phyloP scores from a whole-genome alignment of 2,113 vertebrate species.

The Takifugu flavidus region DNA sequence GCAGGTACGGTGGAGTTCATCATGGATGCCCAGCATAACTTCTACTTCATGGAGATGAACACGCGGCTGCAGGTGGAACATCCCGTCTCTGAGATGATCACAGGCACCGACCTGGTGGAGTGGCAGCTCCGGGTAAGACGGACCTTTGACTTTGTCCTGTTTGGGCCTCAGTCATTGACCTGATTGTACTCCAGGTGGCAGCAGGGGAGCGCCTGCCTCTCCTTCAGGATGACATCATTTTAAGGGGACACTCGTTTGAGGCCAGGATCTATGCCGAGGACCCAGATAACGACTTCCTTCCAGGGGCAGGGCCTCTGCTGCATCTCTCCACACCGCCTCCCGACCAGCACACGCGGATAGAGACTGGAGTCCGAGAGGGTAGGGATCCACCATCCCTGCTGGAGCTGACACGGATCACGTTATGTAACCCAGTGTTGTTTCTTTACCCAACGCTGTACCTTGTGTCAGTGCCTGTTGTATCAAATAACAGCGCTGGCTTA shows the following conservation, averaged over 20 bases:
- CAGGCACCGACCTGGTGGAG: constrained; percentile 94
- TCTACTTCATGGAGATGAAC: constrained; percentile 99
- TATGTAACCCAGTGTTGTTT: too few species aligned
- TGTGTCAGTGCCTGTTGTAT: too few species aligned
- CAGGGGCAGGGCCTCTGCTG: constrained; percentile 87
- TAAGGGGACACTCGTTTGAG: constrained; percentile 92
- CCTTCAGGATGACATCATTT: constrained; percentile 85
- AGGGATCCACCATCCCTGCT: constrained; percentile 8
- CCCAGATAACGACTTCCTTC: constrained; percentile 89
- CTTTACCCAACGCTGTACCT: too few species aligned
- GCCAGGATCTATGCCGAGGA: constrained; percentile 97
- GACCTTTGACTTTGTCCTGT: background rate
- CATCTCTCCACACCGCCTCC: constrained; percentile 86
- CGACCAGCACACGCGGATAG: constrained; percentile 83
- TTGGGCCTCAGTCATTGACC: too few species aligned
- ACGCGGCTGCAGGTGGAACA: constrained; percentile 97
- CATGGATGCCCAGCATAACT: constrained; percentile 94
- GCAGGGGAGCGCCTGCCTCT: constrained; percentile 92
- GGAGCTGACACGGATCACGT: background rate
- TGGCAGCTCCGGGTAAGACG: constrained; percentile 91
- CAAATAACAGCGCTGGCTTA: too few species aligned
- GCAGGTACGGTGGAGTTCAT: constrained; percentile 97
- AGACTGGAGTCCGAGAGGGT: constrained; percentile 96
- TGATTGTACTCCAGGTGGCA: constrained; percentile 80
- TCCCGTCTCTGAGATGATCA: constrained; percentile 96